Conservation (phyloP, 2,888 invertebrate genomes). For the Diadegma fenestrale region DNA sequence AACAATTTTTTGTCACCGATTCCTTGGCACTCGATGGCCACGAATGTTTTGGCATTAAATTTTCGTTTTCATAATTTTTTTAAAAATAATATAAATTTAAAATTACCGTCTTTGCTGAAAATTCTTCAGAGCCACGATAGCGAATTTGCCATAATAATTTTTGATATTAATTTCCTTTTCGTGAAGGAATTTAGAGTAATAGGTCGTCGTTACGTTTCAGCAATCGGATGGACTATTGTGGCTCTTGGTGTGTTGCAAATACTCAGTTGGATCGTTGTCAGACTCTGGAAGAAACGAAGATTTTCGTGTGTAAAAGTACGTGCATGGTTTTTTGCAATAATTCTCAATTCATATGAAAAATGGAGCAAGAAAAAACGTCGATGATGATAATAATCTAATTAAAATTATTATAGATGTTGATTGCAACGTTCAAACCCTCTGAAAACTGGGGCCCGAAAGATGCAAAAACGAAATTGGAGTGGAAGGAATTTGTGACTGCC, state of each 20-base stretch:
- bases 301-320: constrained; percentile 78
- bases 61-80: too few species aligned
- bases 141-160: too few species aligned
- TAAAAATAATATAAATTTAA: too few species aligned
- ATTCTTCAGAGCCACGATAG: too few species aligned
- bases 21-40: too few species aligned
- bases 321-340: constrained; percentile 33
- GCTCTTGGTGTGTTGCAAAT: constrained; percentile 85
- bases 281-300: constrained; percentile 78
- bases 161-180: too few species aligned
- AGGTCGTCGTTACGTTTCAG: constrained; percentile 77
- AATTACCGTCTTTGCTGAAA: too few species aligned
- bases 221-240: constrained; percentile 86
- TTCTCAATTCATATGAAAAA: not conserved
- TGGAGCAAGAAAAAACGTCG: not conserved
- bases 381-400: not conserved
- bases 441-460: constrained; percentile 81
- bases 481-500: constrained; percentile 77
- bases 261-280: constrained; percentile 85
- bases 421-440: constrained; percentile 76
- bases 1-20: too few species aligned
- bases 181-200: too few species aligned
- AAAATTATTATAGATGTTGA: constrained; percentile 74
- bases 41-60: too few species aligned
- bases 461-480: constrained; percentile 76